Base-by-base conservation (phyloP, 2,113 vertebrate genomes). In the Oncorhynchus kisutch region DNA sequence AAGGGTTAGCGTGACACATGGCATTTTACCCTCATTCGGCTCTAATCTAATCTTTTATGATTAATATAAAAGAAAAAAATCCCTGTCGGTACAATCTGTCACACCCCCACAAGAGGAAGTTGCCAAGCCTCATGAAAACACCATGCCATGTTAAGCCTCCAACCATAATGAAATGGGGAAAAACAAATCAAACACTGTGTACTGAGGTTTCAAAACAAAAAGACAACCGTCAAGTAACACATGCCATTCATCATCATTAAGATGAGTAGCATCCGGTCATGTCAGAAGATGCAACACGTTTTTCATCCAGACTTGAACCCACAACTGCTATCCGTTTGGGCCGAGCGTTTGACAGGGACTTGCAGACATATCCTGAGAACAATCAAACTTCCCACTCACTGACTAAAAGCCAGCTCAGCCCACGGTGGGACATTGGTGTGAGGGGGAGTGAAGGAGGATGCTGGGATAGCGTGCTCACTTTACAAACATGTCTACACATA, bases 401-500 rank as follows among this genome's bases (percentile, higher is more conserved):
- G 27, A 69, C 49, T 27, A 71, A 27, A 6, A 25, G 67, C 67
- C 70, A 20, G 70, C 25, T 45, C 39, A 12, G 68, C 57, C 67
- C 54, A 14, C 20, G 18, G 18, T n/a, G 59, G 54, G 24, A 81
- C 71, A 78, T 66, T 62, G 72, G 74, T 39, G 76, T 74, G 69
- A 78, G 72, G 60, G 67, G 64, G 51, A 45, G 67, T 67, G 20
- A 49, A 51, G 45, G 22, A 59, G 62, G 59, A 13, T 22, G n/a
- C 59, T 24, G 54, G 72, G n/a, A 20, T 8, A 48, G 18, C 7
- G 59, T 1, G n/a, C 59, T 22, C 59, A 22, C n/a, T 62, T 62
- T 22, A 72, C 68, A 31, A 69, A 75, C 75, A 70, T 45, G 65
- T 69, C n/a, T 48, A 81, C 49, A 74, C 45, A 81, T 79, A 81